These are phyloP conservation scores for Diploscapter pachys DNA, from an alignment of 1,140 invertebrate genomes.

Conservation along the genomic window DNA sequence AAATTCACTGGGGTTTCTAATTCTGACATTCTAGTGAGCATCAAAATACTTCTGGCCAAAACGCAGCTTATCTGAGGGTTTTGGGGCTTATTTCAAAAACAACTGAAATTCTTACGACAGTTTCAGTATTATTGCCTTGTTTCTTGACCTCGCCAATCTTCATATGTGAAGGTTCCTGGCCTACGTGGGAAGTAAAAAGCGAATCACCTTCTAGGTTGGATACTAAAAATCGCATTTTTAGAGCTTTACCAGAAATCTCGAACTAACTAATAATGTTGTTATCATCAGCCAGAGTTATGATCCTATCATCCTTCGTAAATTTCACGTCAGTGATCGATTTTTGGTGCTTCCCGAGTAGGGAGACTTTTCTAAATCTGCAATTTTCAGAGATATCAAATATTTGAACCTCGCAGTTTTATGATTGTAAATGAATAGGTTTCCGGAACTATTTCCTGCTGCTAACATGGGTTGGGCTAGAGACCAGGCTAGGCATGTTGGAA, in stretches of 20 bases:
- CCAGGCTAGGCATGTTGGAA: conserved; percentile 82
- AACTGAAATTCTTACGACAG: conserved; percentile 4
- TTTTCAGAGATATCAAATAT: background rate
- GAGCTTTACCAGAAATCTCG: background rate
- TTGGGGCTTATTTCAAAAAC: background rate
- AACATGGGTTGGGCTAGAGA: conserved; percentile 77
- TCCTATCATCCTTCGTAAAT: conserved; percentile 11
- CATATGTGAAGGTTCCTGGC: conserved; percentile 17
- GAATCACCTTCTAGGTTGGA: conserved; percentile 92
- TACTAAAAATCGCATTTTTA: conserved; percentile 73
- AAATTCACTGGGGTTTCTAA: conserved; percentile 83
- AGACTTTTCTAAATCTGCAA: conserved; percentile 72
- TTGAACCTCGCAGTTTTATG: conserved; percentile 82
- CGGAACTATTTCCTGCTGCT: conserved; percentile 84
- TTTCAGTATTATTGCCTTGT: background rate
- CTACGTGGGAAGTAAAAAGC: conserved; percentile 4
- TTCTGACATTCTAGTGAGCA: conserved; percentile 79
- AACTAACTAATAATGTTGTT: conserved; percentile 14
- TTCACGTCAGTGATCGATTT: conserved; percentile 72
- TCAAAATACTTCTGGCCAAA: conserved; percentile 74
- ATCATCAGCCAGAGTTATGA: conserved; percentile 25
- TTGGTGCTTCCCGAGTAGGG: conserved; percentile 91
- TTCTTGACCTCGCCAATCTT: conserved; percentile 7
- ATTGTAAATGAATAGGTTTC: conserved; percentile 91
- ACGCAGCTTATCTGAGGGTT: conserved; percentile 14